Evolutionary conservation across 2,888 invertebrate species (phyloP), one percentile per base, ranked within the genome.

Genomic region (Ormyrus nitidulus): DNA sequence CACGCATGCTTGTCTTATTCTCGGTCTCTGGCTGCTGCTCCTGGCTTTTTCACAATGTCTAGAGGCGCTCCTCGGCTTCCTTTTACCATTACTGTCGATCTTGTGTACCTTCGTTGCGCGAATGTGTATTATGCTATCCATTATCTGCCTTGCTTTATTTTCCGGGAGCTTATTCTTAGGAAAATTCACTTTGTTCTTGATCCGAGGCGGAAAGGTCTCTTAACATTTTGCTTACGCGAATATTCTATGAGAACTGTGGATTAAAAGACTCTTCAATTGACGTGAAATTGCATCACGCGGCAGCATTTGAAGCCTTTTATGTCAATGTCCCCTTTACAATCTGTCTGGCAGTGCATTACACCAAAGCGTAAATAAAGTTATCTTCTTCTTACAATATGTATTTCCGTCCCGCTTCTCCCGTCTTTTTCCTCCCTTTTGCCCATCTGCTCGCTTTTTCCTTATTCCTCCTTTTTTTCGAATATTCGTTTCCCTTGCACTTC

Each of bases 311-410:
- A 19, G 19, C 51, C 34, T 6, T 51, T 59, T 49, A 34, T 72
- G 69, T 77, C 77, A 64, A 70, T 48, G 59, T 65, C 59, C 64
- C 19, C 46, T 66, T 81, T 66, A 77, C 61, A 77, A 80, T 80
- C 61, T 51, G 48, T 70, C 66, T 58, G 64, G 71, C 75, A 46
- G n/a, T 81, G 65, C 62, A 76, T 68, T 79, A 76, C 72, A 77
- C 53, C 75, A 62, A 74, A 79, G 75, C 61, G 68, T 62, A 81
- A 81, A 81, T 81, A 79, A 79, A 81, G 81, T 79, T 73, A 81
- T 81, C 76, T 59, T 65, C 58, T 72, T 72, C 75, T 78, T 78
- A 81, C 73, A 74, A 78, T 81, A 81, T 78, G 81, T 81, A 78
- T 78, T 81, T 81, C 77, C 53, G 74, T 78, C 70, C 59, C 58